Evolutionary conservation across 2,113 vertebrate genomes (phyloP).

Genomic region (Formicarius rufipectus): DNA sequence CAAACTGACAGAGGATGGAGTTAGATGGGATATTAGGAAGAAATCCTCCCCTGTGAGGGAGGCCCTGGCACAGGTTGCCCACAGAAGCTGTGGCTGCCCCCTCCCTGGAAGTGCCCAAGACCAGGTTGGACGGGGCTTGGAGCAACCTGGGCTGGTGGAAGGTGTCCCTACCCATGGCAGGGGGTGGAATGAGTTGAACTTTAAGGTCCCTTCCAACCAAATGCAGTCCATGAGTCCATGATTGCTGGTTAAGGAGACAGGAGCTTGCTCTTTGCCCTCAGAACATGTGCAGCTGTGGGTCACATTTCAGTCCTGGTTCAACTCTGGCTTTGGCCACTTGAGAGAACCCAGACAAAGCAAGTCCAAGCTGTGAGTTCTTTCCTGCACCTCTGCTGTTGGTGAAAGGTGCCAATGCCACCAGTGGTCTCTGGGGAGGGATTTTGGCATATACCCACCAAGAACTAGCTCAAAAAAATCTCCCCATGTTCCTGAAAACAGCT

Average conservation of each 20-base stretch:
- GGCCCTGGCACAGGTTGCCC: background rate
- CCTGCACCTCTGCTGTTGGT: too few relatives aligned
- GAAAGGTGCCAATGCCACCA: too few relatives aligned
- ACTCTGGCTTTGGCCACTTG: too few relatives aligned
- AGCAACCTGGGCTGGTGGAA: background rate
- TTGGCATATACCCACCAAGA: too few relatives aligned
- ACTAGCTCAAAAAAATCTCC: too few relatives aligned
- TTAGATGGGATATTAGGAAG: background rate
- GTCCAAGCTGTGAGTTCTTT: too few relatives aligned
- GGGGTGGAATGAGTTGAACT: too few relatives aligned
- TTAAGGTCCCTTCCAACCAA: too few relatives aligned
- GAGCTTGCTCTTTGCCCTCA: background rate
- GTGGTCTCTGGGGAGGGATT: too few relatives aligned
- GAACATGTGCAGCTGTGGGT: background rate
- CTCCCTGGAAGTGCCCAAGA: background rate
- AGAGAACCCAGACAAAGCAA: too few relatives aligned
- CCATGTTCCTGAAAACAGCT: too few relatives aligned
- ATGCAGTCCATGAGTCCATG: too few relatives aligned
- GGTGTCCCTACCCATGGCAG: background rate
- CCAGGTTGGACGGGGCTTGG: background rate
- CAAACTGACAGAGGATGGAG: background rate
- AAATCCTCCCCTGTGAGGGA: background rate
- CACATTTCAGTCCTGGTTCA: background rate
- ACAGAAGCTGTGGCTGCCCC: background rate
- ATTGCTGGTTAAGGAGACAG: background rate